Evolutionary conservation across 1,140 invertebrate species (phyloP).

Genomic region (Musca vetustissima): DNA sequence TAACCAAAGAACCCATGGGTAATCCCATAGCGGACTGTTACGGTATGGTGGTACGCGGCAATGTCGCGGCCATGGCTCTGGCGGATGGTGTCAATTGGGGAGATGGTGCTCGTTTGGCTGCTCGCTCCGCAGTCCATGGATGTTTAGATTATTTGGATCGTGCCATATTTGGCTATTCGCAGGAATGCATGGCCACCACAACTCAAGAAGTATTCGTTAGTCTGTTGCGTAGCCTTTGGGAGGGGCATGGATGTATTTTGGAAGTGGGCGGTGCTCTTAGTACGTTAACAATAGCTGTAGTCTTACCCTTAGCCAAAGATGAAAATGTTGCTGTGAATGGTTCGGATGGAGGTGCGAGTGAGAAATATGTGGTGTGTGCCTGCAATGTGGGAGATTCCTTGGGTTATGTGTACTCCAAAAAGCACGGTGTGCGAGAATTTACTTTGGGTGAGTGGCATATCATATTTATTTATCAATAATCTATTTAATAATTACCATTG

Average conservation of each 20-base stretch:
- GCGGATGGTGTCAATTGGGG: slow-evolving; percentile 96
- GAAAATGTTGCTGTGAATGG: slow-evolving; percentile 16
- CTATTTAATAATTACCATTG: background rate
- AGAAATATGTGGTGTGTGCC: slow-evolving; percentile 77
- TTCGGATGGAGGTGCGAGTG: slow-evolving; percentile 26
- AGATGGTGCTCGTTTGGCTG: slow-evolving; percentile 84
- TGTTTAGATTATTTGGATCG: slow-evolving; percentile 84
- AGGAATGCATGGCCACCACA: slow-evolving; percentile 44
- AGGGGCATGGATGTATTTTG: slow-evolving; percentile 84
- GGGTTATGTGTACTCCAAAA: slow-evolving; percentile 83
- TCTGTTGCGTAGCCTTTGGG: slow-evolving; percentile 81
- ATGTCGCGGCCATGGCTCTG: slow-evolving; percentile 79
- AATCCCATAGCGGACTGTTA: slow-evolving; percentile 91
- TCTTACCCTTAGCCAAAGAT: slow-evolving; percentile 63
- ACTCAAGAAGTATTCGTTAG: slow-evolving; percentile 74
- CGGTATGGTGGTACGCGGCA: slow-evolving; percentile 76
- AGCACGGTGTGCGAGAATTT: slow-evolving; percentile 72
- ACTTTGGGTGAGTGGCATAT: slow-evolving; percentile 62
- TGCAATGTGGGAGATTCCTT: slow-evolving; percentile 91
- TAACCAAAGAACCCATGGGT: slow-evolving; percentile 74
- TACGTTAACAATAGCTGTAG: slow-evolving; percentile 78
- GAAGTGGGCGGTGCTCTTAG: slow-evolving; percentile 85
- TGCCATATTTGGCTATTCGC: slow-evolving; percentile 64
- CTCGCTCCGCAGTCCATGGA: slow-evolving; percentile 84
- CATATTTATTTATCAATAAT: slow-evolving; percentile 3